Percentiles rank a stretch among this genome's conserved stretches.
Evolutionary conservation across 2,113 vertebrate species (phyloP).

Genomic region (Dissostichus mawsoni): DNA sequence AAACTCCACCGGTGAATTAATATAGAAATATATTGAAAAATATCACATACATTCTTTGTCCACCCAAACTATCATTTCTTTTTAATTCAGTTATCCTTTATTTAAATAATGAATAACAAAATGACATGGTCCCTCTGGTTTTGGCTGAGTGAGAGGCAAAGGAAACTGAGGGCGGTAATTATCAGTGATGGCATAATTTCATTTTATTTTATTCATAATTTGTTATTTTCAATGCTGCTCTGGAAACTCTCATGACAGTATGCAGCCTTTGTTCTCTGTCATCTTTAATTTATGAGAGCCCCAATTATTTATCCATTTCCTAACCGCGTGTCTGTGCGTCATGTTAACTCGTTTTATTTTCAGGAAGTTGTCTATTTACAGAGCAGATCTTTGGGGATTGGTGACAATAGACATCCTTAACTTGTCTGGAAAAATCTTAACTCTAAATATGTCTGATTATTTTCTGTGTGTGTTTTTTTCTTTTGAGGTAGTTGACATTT

Average conservation of each 20-base stretch:
- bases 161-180: slow-evolving; percentile 22
- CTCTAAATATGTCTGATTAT: not conserved
- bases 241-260: slow-evolving; percentile 39
- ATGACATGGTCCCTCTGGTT: not conserved
- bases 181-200: slow-evolving; percentile 34
- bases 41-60: not conserved
- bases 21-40: not conserved
- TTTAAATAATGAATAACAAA: not conserved
- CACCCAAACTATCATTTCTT: not conserved
- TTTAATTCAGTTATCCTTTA: not conserved
- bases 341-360: slow-evolving; percentile 42
- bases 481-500: not conserved
- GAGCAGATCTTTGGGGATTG: slow-evolving; percentile 43
- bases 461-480: not conserved
- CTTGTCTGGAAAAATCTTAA: slow-evolving; percentile 9
- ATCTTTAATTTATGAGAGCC: slow-evolving; percentile 68
- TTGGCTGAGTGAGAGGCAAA: not conserved
- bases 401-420: slow-evolving; percentile 36
- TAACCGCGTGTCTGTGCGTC: slow-evolving; percentile 18
- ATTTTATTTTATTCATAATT: slow-evolving; percentile 43
- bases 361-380: slow-evolving; percentile 45
- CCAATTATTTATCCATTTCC: slow-evolving; percentile 67
- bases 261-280: slow-evolving; percentile 65
- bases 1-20: not conserved
- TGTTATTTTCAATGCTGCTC: slow-evolving; percentile 37